A percentile compares a stretch with the other conserved stretches of the same genome.
Evolutionary conservation across 2,797 vertebrate species (phyloP).

Genomic region (Myotis planiceps): DNA sequence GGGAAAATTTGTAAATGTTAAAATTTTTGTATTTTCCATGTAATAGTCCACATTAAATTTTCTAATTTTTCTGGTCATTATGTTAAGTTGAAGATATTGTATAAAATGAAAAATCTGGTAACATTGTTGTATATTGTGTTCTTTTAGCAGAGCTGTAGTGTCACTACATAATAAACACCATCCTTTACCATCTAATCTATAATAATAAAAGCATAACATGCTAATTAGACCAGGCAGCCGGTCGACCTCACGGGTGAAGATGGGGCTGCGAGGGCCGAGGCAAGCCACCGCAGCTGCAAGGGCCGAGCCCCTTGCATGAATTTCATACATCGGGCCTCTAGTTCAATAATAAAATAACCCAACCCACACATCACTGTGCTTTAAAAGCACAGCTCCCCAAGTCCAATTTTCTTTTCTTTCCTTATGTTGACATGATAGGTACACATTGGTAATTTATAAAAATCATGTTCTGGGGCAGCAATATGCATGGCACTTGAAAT

Average conservation of each 20-base stretch:
- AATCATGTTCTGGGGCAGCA: background rate
- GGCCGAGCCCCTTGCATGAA: too few relatives aligned
- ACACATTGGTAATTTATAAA: background rate
- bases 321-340: too few relatives aligned
- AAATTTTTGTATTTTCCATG: background rate
- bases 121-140: background rate
- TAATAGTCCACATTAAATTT: background rate
- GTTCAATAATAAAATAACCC: background rate
- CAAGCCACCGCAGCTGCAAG: too few relatives aligned
- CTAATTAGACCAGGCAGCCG: too few relatives aligned
- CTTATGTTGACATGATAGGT: background rate
- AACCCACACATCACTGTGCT: background rate
- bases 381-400: background rate
- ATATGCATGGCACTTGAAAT: background rate
- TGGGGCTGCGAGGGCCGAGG: too few relatives aligned
- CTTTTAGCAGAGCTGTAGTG: background rate
- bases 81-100: background rate
- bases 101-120: background rate
- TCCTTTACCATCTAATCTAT: background rate
- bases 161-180: background rate
- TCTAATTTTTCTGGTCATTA: background rate
- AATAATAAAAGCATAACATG: too few relatives aligned
- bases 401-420: background rate
- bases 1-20: background rate
- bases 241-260: too few relatives aligned